Base-by-base conservation (phyloP, 2,797 vertebrate species). In the Sylvia borin region DNA sequence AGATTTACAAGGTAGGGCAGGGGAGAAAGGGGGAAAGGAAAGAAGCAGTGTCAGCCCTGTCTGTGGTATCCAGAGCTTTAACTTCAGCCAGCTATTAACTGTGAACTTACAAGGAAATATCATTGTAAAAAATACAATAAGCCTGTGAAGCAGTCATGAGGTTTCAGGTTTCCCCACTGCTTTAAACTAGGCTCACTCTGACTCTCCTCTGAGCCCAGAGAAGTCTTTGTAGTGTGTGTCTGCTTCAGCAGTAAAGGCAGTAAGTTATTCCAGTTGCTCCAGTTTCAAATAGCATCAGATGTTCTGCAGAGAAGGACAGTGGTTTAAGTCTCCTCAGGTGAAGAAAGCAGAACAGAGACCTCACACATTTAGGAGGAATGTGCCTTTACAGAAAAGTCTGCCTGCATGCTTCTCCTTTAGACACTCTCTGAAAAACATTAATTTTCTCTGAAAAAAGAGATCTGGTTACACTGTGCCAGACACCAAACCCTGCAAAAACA, bases 181-280 rank as follows among this genome's bases (percentile, higher is more conserved):
- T 94, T 94, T 92, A 67, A 92, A 90, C 32, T 47, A 58, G 54
- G 76, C 62, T 92, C 58, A n/a, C 51, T 90, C 67, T 94, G 73
- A 55, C 61, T 77, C 53, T 82, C 45, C 68, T 88, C 70, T 78
- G 54, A 96, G 66, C 38, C 58, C 38, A 51, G 38, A 36, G 83
- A 84, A 86, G 32, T 81, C 84, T 95, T 86, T 92, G 76, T 81
- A 90, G 38, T 47, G 21, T 51, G n/a, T 43, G 29, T 29, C 73
- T 21, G 21, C 62, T 81, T 88, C 83, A 74, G 75, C 86, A 92
- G 77, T 58, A 47, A 13, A 84, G 62, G 58, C 34, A 62, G 54
- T 34, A 81, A 90, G 50, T 77, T 90, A 72, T n/a, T 77, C 24
- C 0, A 0, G 29, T 80, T 90, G 38, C 47, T 94, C 57, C 54